phyloP scores from a whole-genome alignment of 2,113 vertebrate genomes.

The Paedocypris sp. region DNA sequence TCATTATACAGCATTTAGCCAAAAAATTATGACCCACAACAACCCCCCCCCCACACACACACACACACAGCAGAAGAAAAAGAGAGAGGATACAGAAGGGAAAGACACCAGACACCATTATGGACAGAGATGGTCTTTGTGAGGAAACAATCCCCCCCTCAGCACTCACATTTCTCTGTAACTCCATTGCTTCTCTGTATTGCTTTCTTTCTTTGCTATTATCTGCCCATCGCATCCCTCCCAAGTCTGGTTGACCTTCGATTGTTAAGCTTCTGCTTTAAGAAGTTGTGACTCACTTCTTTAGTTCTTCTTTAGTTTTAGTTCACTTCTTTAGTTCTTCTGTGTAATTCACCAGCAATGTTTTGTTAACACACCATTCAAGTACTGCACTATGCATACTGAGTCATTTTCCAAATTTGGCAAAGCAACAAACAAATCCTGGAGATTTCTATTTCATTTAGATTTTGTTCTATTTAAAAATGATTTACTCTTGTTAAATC shows the following conservation, averaged over 20 bases:
- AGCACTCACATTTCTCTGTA: conserved; percentile 22
- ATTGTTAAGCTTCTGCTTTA: not conserved
- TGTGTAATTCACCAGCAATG: conserved; percentile 11
- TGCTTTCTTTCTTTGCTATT: conserved; percentile 23
- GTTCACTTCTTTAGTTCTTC: not conserved
- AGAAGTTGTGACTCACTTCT: not conserved
- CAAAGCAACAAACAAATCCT: too few species aligned
- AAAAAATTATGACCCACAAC: not conserved
- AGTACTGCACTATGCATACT: too few species aligned
- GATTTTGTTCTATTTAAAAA: too few species aligned
- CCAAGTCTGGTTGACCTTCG: not conserved
- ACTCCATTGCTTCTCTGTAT: not conserved
- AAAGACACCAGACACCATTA: conserved; percentile 46
- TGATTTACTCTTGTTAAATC: too few species aligned
- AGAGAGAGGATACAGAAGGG: too few species aligned
- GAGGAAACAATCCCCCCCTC: conserved; percentile 32
- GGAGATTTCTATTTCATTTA: too few species aligned
- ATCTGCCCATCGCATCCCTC: conserved; percentile 16
- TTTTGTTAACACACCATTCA: too few species aligned
- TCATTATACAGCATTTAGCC: too few species aligned
- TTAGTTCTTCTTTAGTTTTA: conserved; percentile 16
- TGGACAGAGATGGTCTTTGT: conserved; percentile 56
- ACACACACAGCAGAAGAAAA: conserved; percentile 37
- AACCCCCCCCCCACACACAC: conserved; percentile 1
- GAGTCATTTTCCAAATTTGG: too few species aligned